A percentile compares a stretch with the other conserved stretches of the same genome.
Evolutionary conservation across 2,113 vertebrate species (phyloP).

Genomic region (Antennarius striatus): DNA sequence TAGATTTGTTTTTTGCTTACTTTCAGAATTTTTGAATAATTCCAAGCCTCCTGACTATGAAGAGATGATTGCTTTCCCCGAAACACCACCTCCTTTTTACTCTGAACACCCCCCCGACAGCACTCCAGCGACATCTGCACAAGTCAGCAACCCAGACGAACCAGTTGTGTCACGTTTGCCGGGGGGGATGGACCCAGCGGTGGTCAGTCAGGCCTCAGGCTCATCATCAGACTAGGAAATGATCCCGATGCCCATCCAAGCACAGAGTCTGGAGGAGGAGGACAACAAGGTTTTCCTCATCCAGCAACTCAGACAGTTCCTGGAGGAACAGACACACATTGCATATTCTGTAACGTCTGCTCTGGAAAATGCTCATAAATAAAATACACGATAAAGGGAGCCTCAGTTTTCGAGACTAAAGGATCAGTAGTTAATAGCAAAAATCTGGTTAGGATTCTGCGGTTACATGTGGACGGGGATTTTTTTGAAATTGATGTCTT

Average conservation of each 20-base stretch:
- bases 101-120: slow-evolving; percentile 75
- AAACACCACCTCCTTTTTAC: slow-evolving; percentile 84
- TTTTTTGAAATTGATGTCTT: no score
- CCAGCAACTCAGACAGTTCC: slow-evolving; percentile 76
- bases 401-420: background rate
- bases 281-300: background rate
- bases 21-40: slow-evolving; percentile 83
- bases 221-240: slow-evolving; percentile 31
- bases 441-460: background rate
- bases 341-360: background rate
- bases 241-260: slow-evolving; percentile 3
- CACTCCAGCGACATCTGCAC: slow-evolving; percentile 26
- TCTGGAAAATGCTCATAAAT: no score
- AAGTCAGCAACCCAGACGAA: slow-evolving; percentile 37
- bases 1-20: slow-evolving; percentile 5
- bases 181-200: slow-evolving; percentile 15
- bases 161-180: slow-evolving; percentile 41
- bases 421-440: background rate
- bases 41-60: slow-evolving; percentile 86
- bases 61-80: slow-evolving; percentile 83
- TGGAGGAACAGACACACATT: slow-evolving; percentile 47
- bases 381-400: background rate
- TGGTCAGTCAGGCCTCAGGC: background rate
- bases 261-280: slow-evolving; percentile 43
- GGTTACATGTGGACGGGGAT: no score